Percentiles rank a stretch among this genome's conserved stretches.
These are phyloP conservation scores for Empis stercorea DNA, from an alignment of 2,888 invertebrate genomes.

Conservation along the genomic window DNA sequence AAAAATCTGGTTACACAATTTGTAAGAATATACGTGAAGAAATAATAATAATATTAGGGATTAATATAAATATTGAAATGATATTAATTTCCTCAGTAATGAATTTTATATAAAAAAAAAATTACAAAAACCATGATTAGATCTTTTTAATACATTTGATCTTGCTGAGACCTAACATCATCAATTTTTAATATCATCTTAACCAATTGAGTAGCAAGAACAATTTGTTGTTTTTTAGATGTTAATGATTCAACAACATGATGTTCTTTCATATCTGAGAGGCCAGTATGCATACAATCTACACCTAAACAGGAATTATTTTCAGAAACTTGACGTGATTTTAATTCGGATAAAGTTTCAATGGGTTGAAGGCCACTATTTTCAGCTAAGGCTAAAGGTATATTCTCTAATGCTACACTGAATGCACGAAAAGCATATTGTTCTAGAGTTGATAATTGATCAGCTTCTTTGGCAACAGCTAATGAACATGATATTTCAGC, in stretches of 20 bases:
- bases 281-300: constrained; percentile 82
- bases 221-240: constrained; percentile 94
- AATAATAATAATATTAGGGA: too few species aligned
- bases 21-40: too few species aligned
- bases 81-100: too few species aligned
- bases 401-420: constrained; percentile 87
- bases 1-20: too few species aligned
- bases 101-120: too few species aligned
- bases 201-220: constrained; percentile 92
- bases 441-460: constrained; percentile 77
- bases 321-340: constrained; percentile 75
- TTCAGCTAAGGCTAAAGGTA: constrained; percentile 92
- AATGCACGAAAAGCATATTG: constrained; percentile 96
- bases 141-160: constrained; percentile 18
- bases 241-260: constrained; percentile 94
- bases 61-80: too few species aligned
- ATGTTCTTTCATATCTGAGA: constrained; percentile 80
- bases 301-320: constrained; percentile 81
- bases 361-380: constrained; percentile 92
- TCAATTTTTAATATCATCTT: constrained; percentile 99
- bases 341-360: constrained; percentile 79
- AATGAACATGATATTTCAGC: constrained; percentile 91
- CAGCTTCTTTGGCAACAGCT: constrained; percentile 79
- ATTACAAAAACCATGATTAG: too few species aligned
- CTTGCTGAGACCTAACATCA: constrained; percentile 64